Percentiles rank a stretch among this genome's conserved stretches.
Evolutionary conservation across 2,113 vertebrate species (phyloP).

Genomic region (Picathartes gymnocephalus): DNA sequence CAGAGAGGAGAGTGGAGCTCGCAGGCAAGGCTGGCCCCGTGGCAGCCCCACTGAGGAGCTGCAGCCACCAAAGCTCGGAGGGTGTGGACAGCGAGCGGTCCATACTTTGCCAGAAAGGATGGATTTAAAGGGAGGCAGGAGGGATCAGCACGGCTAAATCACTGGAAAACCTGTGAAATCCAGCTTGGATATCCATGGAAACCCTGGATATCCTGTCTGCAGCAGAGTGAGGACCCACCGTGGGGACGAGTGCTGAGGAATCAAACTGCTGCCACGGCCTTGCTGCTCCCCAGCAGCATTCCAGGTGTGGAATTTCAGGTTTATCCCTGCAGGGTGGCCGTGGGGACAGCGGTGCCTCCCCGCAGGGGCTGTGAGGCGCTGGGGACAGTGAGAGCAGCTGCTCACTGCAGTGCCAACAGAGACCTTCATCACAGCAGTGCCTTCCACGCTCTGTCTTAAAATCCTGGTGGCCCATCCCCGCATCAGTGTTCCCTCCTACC

Average conservation of each 20-base stretch:
- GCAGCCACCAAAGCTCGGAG: not conserved
- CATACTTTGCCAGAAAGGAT: not conserved
- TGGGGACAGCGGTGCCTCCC: not conserved
- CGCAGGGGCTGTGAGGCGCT: not conserved
- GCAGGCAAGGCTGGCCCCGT: not conserved
- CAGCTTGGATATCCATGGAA: not conserved
- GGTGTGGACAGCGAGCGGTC: not conserved
- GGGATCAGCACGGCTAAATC: not conserved
- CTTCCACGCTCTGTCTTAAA: conserved; percentile 63
- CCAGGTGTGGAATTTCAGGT: not conserved
- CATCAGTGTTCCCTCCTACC: not conserved
- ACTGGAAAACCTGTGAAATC: not conserved
- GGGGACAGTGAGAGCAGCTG: not conserved
- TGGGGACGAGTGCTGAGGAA: not conserved
- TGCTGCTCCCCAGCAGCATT: not conserved
- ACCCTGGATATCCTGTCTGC: not conserved
- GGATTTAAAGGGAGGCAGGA: not conserved
- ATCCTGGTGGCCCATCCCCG: not conserved
- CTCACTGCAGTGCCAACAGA: not conserved
- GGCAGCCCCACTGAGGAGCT: not conserved
- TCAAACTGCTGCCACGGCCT: not conserved
- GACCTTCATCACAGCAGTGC: conserved; percentile 60
- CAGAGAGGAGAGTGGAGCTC: not conserved
- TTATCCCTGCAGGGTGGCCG: accelerated
- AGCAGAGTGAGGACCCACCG: not conserved